Base-by-base conservation (phyloP, 2,888 invertebrate species). In the Oligia latruncula region DNA sequence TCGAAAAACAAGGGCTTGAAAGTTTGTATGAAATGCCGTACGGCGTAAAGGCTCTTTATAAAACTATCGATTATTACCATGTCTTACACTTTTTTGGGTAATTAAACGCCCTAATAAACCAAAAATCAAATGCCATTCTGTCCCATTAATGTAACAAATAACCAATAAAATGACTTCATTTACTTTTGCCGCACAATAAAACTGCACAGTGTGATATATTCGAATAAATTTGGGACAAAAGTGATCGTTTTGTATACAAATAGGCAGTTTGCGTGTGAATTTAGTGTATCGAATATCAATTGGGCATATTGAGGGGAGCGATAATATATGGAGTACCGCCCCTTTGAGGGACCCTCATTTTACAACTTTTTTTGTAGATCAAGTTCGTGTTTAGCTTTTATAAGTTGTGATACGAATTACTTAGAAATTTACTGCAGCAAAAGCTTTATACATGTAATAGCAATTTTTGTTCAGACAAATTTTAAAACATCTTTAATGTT, bases 221-320 rank as follows among this genome's bases (percentile, higher is more conserved):
- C 68, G 88, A 85, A 86, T 82, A 86, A 84, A 87, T 92, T 92
- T 85, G 91, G 92, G 89, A 93, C 93, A 95, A 95, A 95, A 94
- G 91, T 89, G 92, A 93, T 91, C 93, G 92, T 93, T 94, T 93
- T 89, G 94, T 93, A 91, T 90, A 95, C 95, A 94, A 96, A 96
- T 95, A 93, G 93, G 93, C 92, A 92, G 94, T 94, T 94, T 94
- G 94, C 94, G 95, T 95, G 96, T 95, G 95, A 95, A 95, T 94
- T 91, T 93, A 93, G 92, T 96, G 95, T 95, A 95, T 95, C 95
- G 96, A 95, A 96, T 96, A 95, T 95, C 95, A 95, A 96, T 96
- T 95, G 95, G 92, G 86, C 89, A 88, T 91, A 91, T 92, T 90
- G 91, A 88, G 91, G 90, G 89, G 87, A 86, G 89, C 90, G 91